Percentiles rank a stretch among this genome's conserved stretches.
Conservation (phyloP, 1,140 invertebrate species). For the Trichonephila clavipes region DNA sequence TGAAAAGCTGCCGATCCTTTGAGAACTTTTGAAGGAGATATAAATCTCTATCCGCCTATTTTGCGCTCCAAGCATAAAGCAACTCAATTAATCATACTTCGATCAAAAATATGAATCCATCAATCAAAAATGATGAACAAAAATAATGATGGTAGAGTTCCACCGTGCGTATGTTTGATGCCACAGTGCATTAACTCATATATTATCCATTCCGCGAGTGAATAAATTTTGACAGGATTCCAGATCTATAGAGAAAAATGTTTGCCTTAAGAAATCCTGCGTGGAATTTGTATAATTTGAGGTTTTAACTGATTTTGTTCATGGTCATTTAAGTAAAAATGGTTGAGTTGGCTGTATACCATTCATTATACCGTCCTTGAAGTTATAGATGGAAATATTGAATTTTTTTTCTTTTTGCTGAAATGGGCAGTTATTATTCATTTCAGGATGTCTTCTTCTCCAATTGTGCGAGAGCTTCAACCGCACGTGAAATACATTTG, state of each 20-base stretch:
- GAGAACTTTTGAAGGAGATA: not conserved
- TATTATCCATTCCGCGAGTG: not conserved
- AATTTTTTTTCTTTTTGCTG: too few relatives aligned
- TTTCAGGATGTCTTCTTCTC: too few relatives aligned
- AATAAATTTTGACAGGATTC: not conserved
- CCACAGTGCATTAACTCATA: not conserved
- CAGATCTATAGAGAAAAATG: not conserved
- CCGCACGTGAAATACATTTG: too few relatives aligned
- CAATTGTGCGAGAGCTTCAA: too few relatives aligned
- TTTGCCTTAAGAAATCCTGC: not conserved
- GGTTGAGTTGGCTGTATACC: not conserved
- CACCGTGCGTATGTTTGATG: not conserved
- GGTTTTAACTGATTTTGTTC: not conserved
- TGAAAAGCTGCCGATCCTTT: not conserved
- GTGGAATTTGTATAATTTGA: not conserved
- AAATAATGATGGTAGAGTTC: not conserved
- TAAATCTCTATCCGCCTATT: conserved; percentile 2
- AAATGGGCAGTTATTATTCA: too few relatives aligned
- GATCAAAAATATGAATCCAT: not conserved
- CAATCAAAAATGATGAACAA: conserved; percentile 9
- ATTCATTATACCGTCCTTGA: not conserved
- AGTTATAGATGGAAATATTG: not conserved
- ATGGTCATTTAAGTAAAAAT: not conserved
- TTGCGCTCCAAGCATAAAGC: not conserved
- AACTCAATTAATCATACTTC: not conserved